A percentile compares a stretch with the other conserved stretches of the same genome.
phyloP scores from a whole-genome alignment of 2,888 invertebrate species.

The Drepanosiphum platanoidis region DNA sequence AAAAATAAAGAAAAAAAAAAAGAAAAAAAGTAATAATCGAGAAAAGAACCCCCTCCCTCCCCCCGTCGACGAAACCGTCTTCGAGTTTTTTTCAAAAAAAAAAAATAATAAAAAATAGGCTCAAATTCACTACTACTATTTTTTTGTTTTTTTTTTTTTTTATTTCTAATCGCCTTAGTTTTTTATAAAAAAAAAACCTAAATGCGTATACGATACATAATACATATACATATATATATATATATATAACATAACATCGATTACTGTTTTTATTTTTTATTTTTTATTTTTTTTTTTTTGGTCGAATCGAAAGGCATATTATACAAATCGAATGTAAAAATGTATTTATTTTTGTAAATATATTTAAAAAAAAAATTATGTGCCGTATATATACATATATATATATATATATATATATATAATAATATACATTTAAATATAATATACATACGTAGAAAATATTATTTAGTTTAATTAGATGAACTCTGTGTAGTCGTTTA shows the following conservation, averaged over 20 bases:
- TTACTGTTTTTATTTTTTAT: neutral
- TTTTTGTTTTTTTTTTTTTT: slow-evolving; percentile 32
- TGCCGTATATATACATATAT: slow-evolving; percentile 53
- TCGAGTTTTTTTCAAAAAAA: too few species aligned
- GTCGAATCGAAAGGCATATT: slow-evolving; percentile 7
- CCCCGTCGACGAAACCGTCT: neutral
- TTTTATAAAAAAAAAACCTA: slow-evolving; percentile 20
- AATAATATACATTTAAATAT: neutral
- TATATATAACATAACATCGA: neutral
- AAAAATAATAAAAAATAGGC: too few species aligned
- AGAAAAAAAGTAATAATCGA: neutral
- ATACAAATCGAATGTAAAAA: slow-evolving; percentile 53
- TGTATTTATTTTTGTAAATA: slow-evolving; percentile 61
- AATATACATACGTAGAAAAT: neutral
- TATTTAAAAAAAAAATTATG: slow-evolving; percentile 47
- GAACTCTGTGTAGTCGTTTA: slow-evolving; percentile 33
- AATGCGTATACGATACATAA: neutral
- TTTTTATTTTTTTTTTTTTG: neutral
- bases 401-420: slow-evolving; percentile 5
- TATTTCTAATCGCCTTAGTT: slow-evolving; percentile 32
- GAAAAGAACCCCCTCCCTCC: too few species aligned
- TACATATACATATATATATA: too few species aligned
- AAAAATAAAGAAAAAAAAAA: neutral
- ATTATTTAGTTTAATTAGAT: slow-evolving; percentile 45
- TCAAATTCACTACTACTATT: slow-evolving; percentile 23